A percentile compares a stretch with the other conserved stretches of the same genome.
Evolutionary conservation across 2,888 invertebrate genomes (phyloP).

Genomic region (Torymus tubicola): DNA sequence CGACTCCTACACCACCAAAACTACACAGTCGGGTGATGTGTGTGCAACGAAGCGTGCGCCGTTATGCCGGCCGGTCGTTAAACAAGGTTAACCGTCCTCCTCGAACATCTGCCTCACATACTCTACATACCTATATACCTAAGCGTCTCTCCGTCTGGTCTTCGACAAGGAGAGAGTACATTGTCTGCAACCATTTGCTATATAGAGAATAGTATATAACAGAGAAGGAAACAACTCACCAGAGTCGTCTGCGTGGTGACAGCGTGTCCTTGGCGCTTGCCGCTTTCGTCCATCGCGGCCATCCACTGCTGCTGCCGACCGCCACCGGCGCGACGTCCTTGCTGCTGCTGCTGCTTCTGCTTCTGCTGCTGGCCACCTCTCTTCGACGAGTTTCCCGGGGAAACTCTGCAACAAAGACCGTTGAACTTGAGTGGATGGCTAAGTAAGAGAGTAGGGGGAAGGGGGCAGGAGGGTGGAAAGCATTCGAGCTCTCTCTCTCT

Average conservation of each 20-base stretch:
- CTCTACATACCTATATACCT: too few relatives aligned
- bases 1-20: too few relatives aligned
- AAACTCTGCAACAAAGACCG: slow-evolving; percentile 79
- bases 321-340: slow-evolving; percentile 62
- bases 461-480: not conserved
- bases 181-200: too few relatives aligned
- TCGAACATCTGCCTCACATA: too few relatives aligned
- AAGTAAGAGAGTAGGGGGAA: not conserved
- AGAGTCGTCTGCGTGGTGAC: slow-evolving; percentile 88
- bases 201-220: too few relatives aligned
- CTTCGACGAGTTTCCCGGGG: slow-evolving; percentile 84
- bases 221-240: slow-evolving; percentile 80
- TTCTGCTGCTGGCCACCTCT: slow-evolving; percentile 76
- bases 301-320: slow-evolving; percentile 75
- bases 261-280: slow-evolving; percentile 68
- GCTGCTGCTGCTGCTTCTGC: slow-evolving; percentile 67
- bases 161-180: not conserved
- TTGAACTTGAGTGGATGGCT: not conserved
- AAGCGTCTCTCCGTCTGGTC: not conserved
- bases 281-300: slow-evolving; percentile 70
- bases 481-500: not conserved
- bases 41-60: not conserved
- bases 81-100: not conserved
- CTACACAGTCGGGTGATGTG: not conserved
- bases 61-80: not conserved